A percentile compares a stretch with the other conserved stretches of the same genome.
These are phyloP conservation scores for Endomychus coccineus DNA, from an alignment of 2,888 invertebrate genomes.

Conservation along the genomic window DNA sequence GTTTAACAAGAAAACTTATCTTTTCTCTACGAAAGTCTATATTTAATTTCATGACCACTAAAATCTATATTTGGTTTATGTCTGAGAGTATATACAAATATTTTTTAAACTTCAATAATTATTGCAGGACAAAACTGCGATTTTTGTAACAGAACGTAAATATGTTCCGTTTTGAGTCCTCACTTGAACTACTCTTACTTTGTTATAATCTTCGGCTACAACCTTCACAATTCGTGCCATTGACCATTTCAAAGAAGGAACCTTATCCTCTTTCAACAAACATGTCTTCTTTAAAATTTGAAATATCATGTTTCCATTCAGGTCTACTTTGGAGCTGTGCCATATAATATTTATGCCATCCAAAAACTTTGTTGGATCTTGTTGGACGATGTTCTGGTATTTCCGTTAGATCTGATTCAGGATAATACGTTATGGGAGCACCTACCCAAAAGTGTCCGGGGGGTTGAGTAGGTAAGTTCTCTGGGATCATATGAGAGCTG, in stretches of 20 bases:
- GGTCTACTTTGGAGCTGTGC: conserved; percentile 3
- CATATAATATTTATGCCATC: conserved; percentile 2
- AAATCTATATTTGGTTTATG: too few relatives aligned
- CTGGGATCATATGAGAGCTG: too few relatives aligned
- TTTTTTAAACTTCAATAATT: too few relatives aligned
- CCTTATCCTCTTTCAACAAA: conserved; percentile 1
- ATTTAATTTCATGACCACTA: too few relatives aligned
- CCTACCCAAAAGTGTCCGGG: too few relatives aligned
- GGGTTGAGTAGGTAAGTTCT: too few relatives aligned
- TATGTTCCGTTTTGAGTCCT: neutral
- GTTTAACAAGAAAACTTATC: too few relatives aligned
- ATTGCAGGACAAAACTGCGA: neutral
- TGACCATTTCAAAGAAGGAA: neutral
- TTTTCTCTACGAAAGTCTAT: too few relatives aligned
- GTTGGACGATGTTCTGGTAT: too few relatives aligned
- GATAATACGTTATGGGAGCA: too few relatives aligned
- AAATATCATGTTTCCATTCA: neutral
- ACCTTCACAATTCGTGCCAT: neutral
- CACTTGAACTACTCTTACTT: conserved; percentile 1
- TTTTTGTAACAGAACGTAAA: neutral
- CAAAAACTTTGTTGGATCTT: neutral
- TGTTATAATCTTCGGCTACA: neutral
- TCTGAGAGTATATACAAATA: too few relatives aligned
- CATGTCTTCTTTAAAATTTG: neutral
- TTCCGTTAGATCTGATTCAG: too few relatives aligned